Conservation (phyloP, 2,888 invertebrate genomes). For the Andrena fulva region DNA sequence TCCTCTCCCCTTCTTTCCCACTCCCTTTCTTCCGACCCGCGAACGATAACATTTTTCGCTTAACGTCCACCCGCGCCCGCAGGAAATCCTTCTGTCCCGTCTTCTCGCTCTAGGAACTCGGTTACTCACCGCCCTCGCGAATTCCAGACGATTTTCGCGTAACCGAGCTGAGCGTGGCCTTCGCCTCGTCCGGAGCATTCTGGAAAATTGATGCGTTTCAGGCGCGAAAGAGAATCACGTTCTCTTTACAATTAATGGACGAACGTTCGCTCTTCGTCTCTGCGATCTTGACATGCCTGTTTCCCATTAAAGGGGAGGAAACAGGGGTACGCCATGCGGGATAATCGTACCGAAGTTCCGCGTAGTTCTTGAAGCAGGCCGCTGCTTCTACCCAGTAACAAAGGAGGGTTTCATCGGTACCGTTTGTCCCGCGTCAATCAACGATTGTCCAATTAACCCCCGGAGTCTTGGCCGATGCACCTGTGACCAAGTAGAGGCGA, state of each 20-base stretch:
- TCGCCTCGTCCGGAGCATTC: constrained; percentile 2
- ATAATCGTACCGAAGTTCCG: no score
- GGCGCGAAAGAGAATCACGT: constrained; percentile 2
- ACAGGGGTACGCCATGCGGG: not conserved
- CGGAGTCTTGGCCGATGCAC: not conserved
- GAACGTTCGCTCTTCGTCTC: not conserved
- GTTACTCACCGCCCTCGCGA: not conserved
- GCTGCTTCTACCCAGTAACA: no score
- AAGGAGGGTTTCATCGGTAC: no score
- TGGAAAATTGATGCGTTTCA: constrained; percentile 33
- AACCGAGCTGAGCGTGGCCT: not conserved
- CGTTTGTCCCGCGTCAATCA: no score
- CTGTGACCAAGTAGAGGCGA: constrained; percentile 23
- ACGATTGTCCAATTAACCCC: no score
- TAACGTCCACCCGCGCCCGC: constrained; percentile 12
- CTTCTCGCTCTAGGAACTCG: not conserved
- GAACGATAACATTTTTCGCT: not conserved
- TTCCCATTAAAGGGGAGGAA: not conserved
- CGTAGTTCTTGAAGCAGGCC: no score
- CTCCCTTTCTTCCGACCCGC: not conserved
- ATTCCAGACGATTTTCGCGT: not conserved
- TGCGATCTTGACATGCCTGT: not conserved
- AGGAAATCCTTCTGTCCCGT: not conserved
- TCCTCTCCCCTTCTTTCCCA: not conserved
- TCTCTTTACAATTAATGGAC: not conserved